phyloP scores from a whole-genome alignment of 2,113 vertebrate species.

The Hystrix brachyura region DNA sequence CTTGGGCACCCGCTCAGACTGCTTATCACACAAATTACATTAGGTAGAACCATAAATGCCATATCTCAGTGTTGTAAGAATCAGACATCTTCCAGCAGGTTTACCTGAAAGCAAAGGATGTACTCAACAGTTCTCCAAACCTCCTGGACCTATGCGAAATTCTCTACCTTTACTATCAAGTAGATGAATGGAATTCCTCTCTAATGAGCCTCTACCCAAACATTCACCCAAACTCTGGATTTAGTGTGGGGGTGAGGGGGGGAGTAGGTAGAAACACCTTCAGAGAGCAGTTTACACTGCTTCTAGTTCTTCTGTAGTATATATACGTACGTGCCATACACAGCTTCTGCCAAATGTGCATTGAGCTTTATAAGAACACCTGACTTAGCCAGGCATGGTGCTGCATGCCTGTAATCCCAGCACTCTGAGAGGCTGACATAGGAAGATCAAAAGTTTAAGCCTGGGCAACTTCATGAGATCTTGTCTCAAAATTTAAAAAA shows the following conservation, averaged over 20 bases:
- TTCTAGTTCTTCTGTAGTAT: background rate
- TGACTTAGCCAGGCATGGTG: background rate
- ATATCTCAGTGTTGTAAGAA: conserved; percentile 60
- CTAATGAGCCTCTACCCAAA: background rate
- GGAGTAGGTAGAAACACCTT: background rate
- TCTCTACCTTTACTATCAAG: background rate
- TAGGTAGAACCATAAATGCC: conserved; percentile 67
- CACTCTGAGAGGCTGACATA: background rate
- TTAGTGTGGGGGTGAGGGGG: background rate
- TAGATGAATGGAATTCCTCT: conserved; percentile 35
- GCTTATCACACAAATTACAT: conserved; percentile 74
- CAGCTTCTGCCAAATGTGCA: conserved; percentile 1
- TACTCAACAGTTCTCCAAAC: conserved; percentile 13
- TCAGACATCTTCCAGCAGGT: conserved; percentile 52
- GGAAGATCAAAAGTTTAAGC: background rate
- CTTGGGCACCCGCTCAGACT: conserved; percentile 56
- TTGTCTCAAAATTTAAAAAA: background rate
- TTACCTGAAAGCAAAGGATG: conserved; percentile 53
- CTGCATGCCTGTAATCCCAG: background rate
- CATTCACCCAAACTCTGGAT: background rate
- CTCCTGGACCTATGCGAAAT: conserved; percentile 29
- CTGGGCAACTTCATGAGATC: background rate
- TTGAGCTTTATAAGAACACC: background rate
- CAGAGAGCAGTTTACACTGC: background rate
- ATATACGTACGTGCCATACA: background rate